Evolutionary conservation across 2,113 vertebrate genomes (phyloP).

Genomic region (Agelaius phoeniceus): DNA sequence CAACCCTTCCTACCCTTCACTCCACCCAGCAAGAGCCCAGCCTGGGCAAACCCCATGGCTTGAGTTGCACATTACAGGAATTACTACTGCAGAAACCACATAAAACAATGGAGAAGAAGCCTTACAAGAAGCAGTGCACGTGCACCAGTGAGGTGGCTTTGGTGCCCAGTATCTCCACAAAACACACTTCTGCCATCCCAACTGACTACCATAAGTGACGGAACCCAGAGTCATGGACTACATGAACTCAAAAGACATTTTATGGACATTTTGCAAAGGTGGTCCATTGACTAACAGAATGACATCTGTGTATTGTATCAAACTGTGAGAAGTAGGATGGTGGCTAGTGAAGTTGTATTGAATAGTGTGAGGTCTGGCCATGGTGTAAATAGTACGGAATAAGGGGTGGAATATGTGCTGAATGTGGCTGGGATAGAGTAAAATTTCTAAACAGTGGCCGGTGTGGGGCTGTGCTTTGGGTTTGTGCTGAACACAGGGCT

Average conservation of each 20-base stretch:
- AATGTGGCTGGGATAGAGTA: neutral
- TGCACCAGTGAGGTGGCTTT: neutral
- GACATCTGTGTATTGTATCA: neutral
- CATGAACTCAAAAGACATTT: neutral
- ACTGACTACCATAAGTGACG: neutral
- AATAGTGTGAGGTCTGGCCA: neutral
- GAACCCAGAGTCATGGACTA: neutral
- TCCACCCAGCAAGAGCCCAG: neutral
- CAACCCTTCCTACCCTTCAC: too few relatives aligned
- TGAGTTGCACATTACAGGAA: neutral
- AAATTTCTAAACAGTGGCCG: neutral
- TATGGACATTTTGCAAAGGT: neutral
- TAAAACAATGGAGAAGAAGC: neutral
- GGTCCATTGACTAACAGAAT: fast-evolving
- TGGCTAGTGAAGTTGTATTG: neutral
- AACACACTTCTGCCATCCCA: neutral
- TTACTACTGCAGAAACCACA: neutral
- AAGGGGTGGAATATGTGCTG: neutral
- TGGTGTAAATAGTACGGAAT: neutral
- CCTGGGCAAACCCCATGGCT: neutral
- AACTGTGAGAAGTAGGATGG: neutral
- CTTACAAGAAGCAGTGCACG: neutral
- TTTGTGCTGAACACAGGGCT: too few relatives aligned
- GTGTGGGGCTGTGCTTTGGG: neutral
- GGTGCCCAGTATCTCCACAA: neutral